Conservation (phyloP, 2,888 invertebrate genomes). For the Erebia palarica region DNA sequence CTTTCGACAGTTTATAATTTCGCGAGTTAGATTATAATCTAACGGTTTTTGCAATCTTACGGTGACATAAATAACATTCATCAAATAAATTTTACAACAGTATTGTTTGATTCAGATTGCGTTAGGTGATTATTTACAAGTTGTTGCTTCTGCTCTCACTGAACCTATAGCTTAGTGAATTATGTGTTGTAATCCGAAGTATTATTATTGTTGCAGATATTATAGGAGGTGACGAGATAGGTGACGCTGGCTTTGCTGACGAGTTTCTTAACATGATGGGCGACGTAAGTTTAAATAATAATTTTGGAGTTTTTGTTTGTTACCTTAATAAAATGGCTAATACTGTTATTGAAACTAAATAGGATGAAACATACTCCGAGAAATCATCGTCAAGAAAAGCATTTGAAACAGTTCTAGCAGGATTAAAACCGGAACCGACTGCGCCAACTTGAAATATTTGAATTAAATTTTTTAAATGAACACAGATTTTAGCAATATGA, state of each 20-base stretch:
- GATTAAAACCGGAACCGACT: slow-evolving; percentile 52
- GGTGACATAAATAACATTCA: too few species aligned
- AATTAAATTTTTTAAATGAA: slow-evolving; percentile 36
- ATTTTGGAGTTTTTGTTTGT: background rate
- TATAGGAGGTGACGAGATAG: slow-evolving; percentile 48
- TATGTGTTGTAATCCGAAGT: background rate
- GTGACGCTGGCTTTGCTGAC: slow-evolving; percentile 57
- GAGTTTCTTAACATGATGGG: slow-evolving; percentile 70
- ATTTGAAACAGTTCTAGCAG: slow-evolving; percentile 58
- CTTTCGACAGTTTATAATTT: too few species aligned
- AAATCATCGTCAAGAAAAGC: slow-evolving; percentile 21
- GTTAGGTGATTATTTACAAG: too few species aligned
- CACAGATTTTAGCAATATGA: background rate
- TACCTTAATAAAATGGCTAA: slow-evolving; percentile 9
- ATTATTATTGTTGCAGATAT: slow-evolving; percentile 47
- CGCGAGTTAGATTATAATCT: too few species aligned
- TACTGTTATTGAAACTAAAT: slow-evolving; percentile 20
- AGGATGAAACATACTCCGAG: slow-evolving; percentile 16
- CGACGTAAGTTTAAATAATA: slow-evolving; percentile 56
- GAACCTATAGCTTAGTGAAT: too few species aligned
- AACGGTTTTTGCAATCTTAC: too few species aligned
- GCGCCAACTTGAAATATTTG: slow-evolving; percentile 45
- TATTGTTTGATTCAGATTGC: too few species aligned
- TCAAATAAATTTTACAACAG: too few species aligned
- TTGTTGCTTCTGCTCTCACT: too few species aligned